Conservation (phyloP, 2,888 invertebrate species). For the Acleris holmiana region DNA sequence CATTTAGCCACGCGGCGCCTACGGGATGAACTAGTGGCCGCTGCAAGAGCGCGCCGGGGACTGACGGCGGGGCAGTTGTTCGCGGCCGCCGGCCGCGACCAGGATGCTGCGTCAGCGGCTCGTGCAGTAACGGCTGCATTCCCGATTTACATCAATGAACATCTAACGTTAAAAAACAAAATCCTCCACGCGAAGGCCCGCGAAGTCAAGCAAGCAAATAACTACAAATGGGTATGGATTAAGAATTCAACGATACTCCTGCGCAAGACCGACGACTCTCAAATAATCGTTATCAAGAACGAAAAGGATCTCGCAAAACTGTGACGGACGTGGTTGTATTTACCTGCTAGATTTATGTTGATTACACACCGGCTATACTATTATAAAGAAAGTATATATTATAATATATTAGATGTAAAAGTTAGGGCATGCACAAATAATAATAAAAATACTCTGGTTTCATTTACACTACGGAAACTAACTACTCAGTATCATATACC, state of each 20-base stretch:
- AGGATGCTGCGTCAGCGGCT: not conserved
- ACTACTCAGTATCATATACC: too few relatives aligned
- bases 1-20: constrained; percentile 19
- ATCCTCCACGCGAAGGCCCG: constrained; percentile 7
- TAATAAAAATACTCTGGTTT: too few relatives aligned
- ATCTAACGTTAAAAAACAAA: constrained; percentile 19
- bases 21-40: constrained; percentile 25
- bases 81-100: not conserved
- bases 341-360: too few relatives aligned
- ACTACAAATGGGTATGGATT: not conserved
- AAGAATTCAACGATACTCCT: not conserved
- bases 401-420: too few relatives aligned
- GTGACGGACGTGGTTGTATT: too few relatives aligned
- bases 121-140: not conserved
- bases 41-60: constrained; percentile 18
- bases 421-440: too few relatives aligned
- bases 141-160: constrained; percentile 14
- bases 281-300: not conserved
- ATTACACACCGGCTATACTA: too few relatives aligned
- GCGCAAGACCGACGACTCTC: not conserved
- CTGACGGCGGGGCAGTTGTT: constrained; percentile 17
- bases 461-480: too few relatives aligned
- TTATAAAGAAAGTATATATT: too few relatives aligned
- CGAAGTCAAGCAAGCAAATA: not conserved
- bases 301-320: too few relatives aligned